These are phyloP conservation scores for Sitophilus oryzae DNA, from an alignment of 1,140 invertebrate genomes.

Conservation along the genomic window DNA sequence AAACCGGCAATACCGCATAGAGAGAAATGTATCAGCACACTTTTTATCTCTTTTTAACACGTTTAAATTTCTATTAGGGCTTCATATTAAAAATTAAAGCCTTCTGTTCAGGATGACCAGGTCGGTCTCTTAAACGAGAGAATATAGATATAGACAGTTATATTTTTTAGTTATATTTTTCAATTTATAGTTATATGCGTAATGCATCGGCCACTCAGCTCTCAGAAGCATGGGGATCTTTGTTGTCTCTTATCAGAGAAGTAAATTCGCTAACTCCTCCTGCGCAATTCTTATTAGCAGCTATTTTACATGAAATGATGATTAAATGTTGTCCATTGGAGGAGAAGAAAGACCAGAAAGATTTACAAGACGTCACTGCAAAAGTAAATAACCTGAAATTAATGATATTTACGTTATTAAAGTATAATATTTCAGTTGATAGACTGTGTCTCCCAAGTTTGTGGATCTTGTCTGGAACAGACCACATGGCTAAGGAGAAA, in stretches of 20 bases:
- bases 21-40: too few relatives aligned
- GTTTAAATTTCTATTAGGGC: too few relatives aligned
- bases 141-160: neutral
- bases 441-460: constrained; percentile 79
- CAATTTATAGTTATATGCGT: constrained; percentile 63
- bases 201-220: constrained; percentile 61
- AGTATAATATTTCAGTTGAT: constrained; percentile 53
- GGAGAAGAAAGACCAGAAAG: constrained; percentile 67
- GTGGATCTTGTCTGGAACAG: constrained; percentile 82
- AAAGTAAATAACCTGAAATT: constrained; percentile 53
- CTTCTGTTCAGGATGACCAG: too few relatives aligned
- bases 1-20: too few relatives aligned
- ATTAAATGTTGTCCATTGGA: constrained; percentile 70
- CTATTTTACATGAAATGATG: constrained; percentile 81
- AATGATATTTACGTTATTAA: neutral
- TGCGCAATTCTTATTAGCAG: constrained; percentile 75
- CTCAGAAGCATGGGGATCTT: constrained; percentile 72
- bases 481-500: constrained; percentile 88
- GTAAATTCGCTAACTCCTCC: constrained; percentile 63
- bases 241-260: constrained; percentile 75
- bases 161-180: constrained; percentile 7
- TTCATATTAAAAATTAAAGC: too few relatives aligned
- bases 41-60: too few relatives aligned
- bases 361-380: constrained; percentile 72
- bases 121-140: too few relatives aligned